Evolutionary conservation across 2,888 invertebrate genomes (phyloP).

Genomic region (Lepidochrysops patricia): DNA sequence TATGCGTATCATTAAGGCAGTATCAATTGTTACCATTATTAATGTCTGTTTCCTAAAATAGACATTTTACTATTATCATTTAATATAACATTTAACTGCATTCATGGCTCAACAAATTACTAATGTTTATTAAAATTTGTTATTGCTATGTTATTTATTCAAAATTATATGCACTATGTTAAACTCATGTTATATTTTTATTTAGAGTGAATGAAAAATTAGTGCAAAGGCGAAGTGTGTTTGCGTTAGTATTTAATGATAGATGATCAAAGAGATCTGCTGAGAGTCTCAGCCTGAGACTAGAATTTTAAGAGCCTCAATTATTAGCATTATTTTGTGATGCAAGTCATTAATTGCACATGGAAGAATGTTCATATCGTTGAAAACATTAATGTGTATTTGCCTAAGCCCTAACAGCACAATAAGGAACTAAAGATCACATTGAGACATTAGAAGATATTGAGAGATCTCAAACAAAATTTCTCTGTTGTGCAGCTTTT

Average conservation of each 20-base stretch:
- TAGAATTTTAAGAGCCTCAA: conserved; percentile 8
- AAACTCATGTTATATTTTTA: background rate
- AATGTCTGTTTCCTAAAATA: background rate
- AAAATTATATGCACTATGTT: background rate
- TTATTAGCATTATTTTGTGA: conserved; percentile 9
- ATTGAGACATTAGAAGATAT: too few relatives aligned
- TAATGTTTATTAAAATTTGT: background rate
- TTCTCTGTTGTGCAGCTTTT: too few relatives aligned
- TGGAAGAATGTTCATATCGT: too few relatives aligned
- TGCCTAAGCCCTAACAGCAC: background rate
- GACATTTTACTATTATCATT: background rate
- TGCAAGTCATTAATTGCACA: too few relatives aligned
- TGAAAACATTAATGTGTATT: too few relatives aligned
- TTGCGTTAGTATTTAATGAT: conserved; percentile 42
- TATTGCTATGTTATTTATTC: too few relatives aligned
- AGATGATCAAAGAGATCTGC: conserved; percentile 20
- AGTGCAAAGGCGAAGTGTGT: conserved; percentile 27
- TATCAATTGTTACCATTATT: background rate
- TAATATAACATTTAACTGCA: background rate
- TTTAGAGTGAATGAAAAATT: conserved; percentile 13
- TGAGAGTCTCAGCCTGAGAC: too few relatives aligned
- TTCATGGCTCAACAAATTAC: background rate
- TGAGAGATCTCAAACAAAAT: too few relatives aligned
- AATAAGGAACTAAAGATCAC: background rate
- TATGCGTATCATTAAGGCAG: conserved; percentile 7